These are phyloP conservation scores for Morbakka virulenta DNA, from an alignment of 30 jellyfish, hydroid and myxozoan species.

Conservation along the genomic window DNA sequence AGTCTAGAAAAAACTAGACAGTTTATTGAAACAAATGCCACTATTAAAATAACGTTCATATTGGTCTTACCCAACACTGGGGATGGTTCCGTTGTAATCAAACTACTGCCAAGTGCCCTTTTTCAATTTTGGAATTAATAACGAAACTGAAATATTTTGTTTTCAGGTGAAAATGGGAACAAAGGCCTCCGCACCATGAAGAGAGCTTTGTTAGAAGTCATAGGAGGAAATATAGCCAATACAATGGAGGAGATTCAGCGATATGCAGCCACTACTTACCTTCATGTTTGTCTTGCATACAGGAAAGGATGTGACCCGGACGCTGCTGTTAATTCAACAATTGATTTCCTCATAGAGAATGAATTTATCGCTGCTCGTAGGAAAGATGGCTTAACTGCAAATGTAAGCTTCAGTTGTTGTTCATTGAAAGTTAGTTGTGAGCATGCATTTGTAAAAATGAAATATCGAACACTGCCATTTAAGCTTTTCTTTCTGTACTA, in stretches of 20 bases:
- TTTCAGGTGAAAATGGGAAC: conserved; percentile 27
- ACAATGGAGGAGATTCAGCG: conserved; percentile 67
- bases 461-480: too few relatives aligned
- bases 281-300: conserved; percentile 72
- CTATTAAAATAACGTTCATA: too few relatives aligned
- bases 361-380: too few relatives aligned
- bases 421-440: too few relatives aligned
- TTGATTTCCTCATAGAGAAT: conserved; percentile 66
- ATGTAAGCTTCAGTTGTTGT: too few relatives aligned
- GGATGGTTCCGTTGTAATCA: background rate
- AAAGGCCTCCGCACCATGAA: conserved; percentile 58
- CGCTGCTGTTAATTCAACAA: conserved; percentile 45
- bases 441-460: too few relatives aligned
- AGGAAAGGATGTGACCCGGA: conserved; percentile 39
- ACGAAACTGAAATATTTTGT: background rate
- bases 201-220: conserved; percentile 91
- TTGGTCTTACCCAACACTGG: too few relatives aligned
- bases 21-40: too few relatives aligned
- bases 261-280: conserved; percentile 77
- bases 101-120: background rate
- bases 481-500: too few relatives aligned
- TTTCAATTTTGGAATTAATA: too few relatives aligned
- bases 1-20: too few relatives aligned
- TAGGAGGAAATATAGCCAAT: conserved; percentile 86
- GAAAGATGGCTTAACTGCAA: too few relatives aligned